Evolutionary conservation across 1,140 invertebrate species (phyloP).

Genomic region (Brachystomella parvula): DNA sequence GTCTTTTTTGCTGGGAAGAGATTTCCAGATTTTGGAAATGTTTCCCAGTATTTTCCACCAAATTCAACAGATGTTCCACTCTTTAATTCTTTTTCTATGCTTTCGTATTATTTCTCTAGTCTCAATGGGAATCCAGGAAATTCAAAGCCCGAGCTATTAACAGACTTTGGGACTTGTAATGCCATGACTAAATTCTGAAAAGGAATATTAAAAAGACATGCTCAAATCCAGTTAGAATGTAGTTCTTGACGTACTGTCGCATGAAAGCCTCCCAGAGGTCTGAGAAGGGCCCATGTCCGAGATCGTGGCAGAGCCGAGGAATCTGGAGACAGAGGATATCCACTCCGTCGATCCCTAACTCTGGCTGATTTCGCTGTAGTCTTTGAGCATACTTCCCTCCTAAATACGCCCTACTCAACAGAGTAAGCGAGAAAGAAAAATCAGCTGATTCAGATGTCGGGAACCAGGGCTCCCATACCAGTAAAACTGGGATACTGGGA

Average conservation of each 20-base stretch:
- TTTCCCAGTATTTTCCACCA: too few relatives aligned
- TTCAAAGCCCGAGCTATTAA: too few relatives aligned
- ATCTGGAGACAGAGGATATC: conserved; percentile 52
- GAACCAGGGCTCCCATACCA: too few relatives aligned
- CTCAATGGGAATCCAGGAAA: too few relatives aligned
- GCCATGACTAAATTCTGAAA: background rate
- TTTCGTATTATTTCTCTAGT: too few relatives aligned
- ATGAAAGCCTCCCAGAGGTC: conserved; percentile 54
- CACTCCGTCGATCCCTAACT: conserved; percentile 43
- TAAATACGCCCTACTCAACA: conserved; percentile 44
- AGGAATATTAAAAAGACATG: background rate
- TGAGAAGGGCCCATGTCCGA: conserved; percentile 60
- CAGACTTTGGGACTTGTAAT: too few relatives aligned
- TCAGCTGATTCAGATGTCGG: background rate
- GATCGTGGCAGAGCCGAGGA: conserved; percentile 59
- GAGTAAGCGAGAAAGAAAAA: background rate
- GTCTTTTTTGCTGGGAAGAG: too few relatives aligned
- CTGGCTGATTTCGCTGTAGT: conserved; percentile 44
- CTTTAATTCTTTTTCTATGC: too few relatives aligned
- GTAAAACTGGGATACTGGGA: too few relatives aligned
- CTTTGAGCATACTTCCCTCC: conserved; percentile 43
- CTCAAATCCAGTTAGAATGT: background rate
- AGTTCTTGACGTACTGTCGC: background rate
- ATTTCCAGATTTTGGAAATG: too few relatives aligned
- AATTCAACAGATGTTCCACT: too few relatives aligned